phyloP scores from a whole-genome alignment of 2,888 invertebrate species.

The Chymomyza procnemis region DNA sequence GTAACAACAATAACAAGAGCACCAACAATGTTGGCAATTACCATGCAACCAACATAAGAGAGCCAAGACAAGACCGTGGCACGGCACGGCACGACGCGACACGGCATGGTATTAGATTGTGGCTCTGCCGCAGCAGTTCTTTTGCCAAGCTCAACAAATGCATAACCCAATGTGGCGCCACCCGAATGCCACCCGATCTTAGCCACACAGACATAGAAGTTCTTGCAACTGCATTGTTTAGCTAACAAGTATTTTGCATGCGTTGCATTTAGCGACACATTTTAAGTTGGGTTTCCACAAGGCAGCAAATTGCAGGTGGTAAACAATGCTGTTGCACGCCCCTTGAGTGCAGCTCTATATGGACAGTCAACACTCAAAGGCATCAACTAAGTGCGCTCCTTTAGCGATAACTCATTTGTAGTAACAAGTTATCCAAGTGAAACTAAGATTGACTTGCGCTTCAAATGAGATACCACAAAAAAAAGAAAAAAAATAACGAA shows the following conservation, averaged over 20 bases:
- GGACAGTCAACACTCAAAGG: neutral
- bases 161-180: slow-evolving; percentile 37
- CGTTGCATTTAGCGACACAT: slow-evolving; percentile 53
- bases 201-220: neutral
- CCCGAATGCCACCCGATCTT: neutral
- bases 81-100: neutral
- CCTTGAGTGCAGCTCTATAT: neutral
- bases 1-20: slow-evolving; percentile 26
- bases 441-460: slow-evolving; percentile 60
- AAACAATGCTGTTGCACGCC: slow-evolving; percentile 47
- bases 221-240: neutral
- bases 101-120: neutral
- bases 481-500: neutral
- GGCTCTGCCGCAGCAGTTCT: slow-evolving; percentile 18
- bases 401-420: slow-evolving; percentile 27
- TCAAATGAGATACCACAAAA: slow-evolving; percentile 15
- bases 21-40: slow-evolving; percentile 59
- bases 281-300: slow-evolving; percentile 37
- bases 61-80: neutral
- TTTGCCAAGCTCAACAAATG: slow-evolving; percentile 50
- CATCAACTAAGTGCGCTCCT: too few species aligned
- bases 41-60: slow-evolving; percentile 3
- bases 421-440: slow-evolving; percentile 51
- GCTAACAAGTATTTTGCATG: slow-evolving; percentile 27
- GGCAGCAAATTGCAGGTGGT: slow-evolving; percentile 37